These are phyloP conservation scores for Lepidocyrtinus sp. DNA, from an alignment of 2,888 invertebrate species.

Conservation along the genomic window DNA sequence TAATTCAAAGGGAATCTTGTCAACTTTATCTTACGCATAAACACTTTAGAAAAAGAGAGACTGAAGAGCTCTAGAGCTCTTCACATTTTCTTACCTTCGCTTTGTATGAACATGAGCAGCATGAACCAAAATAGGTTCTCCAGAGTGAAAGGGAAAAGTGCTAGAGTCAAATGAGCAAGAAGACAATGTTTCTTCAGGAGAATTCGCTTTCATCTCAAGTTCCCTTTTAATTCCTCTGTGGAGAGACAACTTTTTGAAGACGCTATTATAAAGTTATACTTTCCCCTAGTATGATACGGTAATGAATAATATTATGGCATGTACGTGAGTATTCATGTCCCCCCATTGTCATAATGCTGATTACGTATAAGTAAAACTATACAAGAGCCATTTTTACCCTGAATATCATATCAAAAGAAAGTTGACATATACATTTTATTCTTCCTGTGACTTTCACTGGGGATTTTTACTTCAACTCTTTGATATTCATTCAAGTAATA, in stretches of 20 bases:
- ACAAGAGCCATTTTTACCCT: neutral
- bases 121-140: neutral
- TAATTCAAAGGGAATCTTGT: conserved; percentile 58
- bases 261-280: conserved; percentile 1
- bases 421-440: neutral
- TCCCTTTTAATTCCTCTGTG: neutral
- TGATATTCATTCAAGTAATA: conserved; percentile 28
- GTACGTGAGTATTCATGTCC: conserved; percentile 20
- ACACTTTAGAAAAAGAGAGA: conserved; percentile 57
- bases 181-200: neutral
- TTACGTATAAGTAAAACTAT: conserved; percentile 7
- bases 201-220: neutral
- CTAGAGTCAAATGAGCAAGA: neutral
- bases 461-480: neutral
- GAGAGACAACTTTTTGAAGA: neutral
- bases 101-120: neutral
- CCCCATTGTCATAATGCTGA: conserved; percentile 21
- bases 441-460: neutral
- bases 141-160: neutral
- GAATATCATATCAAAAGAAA: neutral
- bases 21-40: conserved; percentile 61
- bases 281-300: conserved; percentile 1
- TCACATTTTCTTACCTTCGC: conserved; percentile 19
- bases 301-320: conserved; percentile 16
- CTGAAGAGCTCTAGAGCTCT: conserved; percentile 39